Evolutionary conservation across 1,140 invertebrate genomes (phyloP), one percentile per base, ranked within the genome.

Genomic region (Drosophila takahashii): DNA sequence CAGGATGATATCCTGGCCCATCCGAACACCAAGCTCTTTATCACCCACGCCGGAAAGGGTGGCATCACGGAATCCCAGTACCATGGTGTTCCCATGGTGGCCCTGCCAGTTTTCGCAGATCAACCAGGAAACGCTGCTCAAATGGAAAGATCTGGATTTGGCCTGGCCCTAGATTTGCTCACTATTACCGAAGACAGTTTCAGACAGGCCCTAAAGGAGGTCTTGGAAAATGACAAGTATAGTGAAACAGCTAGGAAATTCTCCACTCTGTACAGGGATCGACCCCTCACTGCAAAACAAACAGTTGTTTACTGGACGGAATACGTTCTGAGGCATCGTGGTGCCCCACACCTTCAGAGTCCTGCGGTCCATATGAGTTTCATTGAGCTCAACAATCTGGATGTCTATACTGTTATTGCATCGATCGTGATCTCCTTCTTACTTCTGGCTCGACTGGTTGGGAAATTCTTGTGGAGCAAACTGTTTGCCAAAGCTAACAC

Each of bases 31-130:
- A 94, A 94, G 75, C 92, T 94, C 0, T 96, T 97, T 72, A 94
- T 97, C 26, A 95, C 95, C 0, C 95, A 96, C 76, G 95, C 95
- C 10, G 96, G 96, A 15, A 91, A 95, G 45, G 93, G 95, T 22
- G 95, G 96, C 50, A 93, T 95, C 8, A 94, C 95, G 59, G 96
- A 97, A 92, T 94, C 95, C 1, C 87, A 96, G 4, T 95, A 95
- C 91, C 94, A 95, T 72, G 94, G 94, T 67, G 94, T 96, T 3
- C 96, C 96, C 3, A 93, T 96, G 54, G 92, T 96, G 16, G 95
- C 94, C 0, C 92, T 96, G 29, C 96, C 96, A 10, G 86, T 96
- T 39, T 94, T 95, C 42, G 93, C 93, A 3, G 95, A 96, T 81
- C 95, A 96, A 77, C 90, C 77, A 4, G 86, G 89, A n/a, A 95